phyloP scores from a whole-genome alignment of 2,113 vertebrate genomes.

The human region DNA sequence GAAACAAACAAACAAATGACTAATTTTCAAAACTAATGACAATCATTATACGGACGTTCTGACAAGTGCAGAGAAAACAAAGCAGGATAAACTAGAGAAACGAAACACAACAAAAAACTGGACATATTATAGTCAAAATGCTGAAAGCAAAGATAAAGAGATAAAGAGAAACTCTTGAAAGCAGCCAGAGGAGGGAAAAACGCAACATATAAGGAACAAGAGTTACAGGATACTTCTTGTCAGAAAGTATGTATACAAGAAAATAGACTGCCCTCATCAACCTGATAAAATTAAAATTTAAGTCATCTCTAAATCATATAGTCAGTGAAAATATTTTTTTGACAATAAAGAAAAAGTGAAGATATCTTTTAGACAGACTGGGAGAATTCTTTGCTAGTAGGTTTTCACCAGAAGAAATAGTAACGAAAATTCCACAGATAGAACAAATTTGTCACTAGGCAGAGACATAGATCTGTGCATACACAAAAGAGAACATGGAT shows the following conservation, averaged over 20 bases:
- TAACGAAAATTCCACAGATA: neutral
- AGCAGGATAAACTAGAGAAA: neutral
- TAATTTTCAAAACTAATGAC: neutral
- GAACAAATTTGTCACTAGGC: neutral
- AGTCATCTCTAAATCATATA: neutral
- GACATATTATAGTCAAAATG: neutral
- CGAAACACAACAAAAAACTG: neutral
- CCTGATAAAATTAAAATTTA: neutral
- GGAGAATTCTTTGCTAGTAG: neutral
- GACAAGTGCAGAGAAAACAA: neutral
- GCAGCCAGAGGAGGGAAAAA: neutral
- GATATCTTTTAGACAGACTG: neutral
- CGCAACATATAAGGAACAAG: rapidly evolving
- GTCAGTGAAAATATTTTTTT: neutral
- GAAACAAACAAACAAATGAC: no score
- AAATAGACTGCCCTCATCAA: neutral
- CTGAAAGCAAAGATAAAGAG: neutral
- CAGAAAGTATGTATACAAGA: neutral
- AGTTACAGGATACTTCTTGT: neutral
- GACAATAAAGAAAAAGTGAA: neutral
- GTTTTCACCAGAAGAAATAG: neutral
- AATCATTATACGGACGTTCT: neutral
- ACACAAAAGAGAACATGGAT: neutral
- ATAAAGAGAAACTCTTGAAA: neutral
- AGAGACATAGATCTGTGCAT: neutral